Percentiles rank a stretch among this genome's conserved stretches.
Conservation (phyloP, 1,140 invertebrate genomes). For the Pseudomyrmex gracilis region DNA sequence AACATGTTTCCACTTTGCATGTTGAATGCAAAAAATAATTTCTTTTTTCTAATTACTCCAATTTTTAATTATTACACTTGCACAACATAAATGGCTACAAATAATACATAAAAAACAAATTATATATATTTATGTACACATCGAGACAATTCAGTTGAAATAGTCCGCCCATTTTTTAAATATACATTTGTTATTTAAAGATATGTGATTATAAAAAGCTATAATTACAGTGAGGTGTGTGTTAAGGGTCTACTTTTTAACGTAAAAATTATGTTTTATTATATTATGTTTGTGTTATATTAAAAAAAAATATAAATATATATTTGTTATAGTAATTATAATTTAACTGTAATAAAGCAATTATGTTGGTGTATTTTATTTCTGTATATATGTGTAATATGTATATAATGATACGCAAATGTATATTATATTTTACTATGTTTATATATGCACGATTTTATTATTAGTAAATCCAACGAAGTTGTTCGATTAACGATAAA, state of each 20-base stretch:
- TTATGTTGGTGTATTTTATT: constrained; percentile 7
- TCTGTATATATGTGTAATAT: not conserved
- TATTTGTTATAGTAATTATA: constrained; percentile 4
- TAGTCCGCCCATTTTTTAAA: not conserved
- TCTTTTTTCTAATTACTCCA: no score
- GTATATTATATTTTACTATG: no score
- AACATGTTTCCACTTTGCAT: not conserved
- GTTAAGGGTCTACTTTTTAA: constrained; percentile 17
- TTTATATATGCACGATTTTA: no score
- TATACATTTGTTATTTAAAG: constrained; percentile 29
- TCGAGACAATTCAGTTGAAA: not conserved
- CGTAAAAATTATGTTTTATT: constrained; percentile 11
- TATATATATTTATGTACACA: not conserved
- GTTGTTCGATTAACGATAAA: not conserved
- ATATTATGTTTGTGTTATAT: not conserved
- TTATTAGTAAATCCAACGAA: no score
- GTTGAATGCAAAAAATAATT: no score
- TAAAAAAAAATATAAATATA: not conserved
- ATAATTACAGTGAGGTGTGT: not conserved
- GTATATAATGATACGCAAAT: not conserved
- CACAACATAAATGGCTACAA: not conserved
- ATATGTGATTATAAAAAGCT: constrained; percentile 7
- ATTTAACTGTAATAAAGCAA: constrained; percentile 19
- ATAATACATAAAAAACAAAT: constrained; percentile 18
- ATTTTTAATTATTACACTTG: not conserved